Evolutionary conservation across 2,888 invertebrate species (phyloP), one percentile per base, ranked within the genome.

Genomic region (Ethmia dodecea): DNA sequence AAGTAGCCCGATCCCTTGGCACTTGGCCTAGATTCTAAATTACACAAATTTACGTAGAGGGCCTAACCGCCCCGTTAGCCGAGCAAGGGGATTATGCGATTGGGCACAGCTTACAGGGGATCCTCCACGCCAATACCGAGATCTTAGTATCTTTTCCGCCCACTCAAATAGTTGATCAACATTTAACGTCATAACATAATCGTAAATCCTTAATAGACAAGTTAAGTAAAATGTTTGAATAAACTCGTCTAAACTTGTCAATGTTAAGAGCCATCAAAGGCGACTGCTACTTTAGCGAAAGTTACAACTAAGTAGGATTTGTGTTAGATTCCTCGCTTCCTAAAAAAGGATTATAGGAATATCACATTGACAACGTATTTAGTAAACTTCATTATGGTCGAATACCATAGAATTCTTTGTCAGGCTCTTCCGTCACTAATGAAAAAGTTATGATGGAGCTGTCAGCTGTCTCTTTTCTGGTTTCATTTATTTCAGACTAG

Each of bases 11-110:
- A 79, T 83, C 83, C 83, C 84, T 75, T 83, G 84, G 83, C 80
- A 81, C 80, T 83, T 81, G 83, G 80, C 84, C 84, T 83, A 74
- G 73, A 83, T 86, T 68, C 79, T 62, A 80, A 84, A 83, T 84
- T 81, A 86, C 78, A 79, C 79, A 78, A 84, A 83, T 83, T 86
- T 83, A 81, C 80, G 77, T 75, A 69, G 72, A 70, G 68, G 67
- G 80, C 76, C 80, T 77, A 74, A 69, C 76, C 69, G 61, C 61
- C 62, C 66, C 69, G 76, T 69, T 74, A 74, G 75, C 59, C 62
- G 62, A 53, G 68, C 62, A 55, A 55, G 50, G 63, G 79, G 81
- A 83, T 86, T 83, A 83, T 70, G 63, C 64, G 63, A 59, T 55
- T 56, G 65, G 63, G 64, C 60, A 59, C 64, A 73, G 83, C 80